Percentiles rank a stretch among this genome's conserved stretches.
Evolutionary conservation across 2,797 vertebrate species (phyloP).

Genomic region (Dallia pectoralis): DNA sequence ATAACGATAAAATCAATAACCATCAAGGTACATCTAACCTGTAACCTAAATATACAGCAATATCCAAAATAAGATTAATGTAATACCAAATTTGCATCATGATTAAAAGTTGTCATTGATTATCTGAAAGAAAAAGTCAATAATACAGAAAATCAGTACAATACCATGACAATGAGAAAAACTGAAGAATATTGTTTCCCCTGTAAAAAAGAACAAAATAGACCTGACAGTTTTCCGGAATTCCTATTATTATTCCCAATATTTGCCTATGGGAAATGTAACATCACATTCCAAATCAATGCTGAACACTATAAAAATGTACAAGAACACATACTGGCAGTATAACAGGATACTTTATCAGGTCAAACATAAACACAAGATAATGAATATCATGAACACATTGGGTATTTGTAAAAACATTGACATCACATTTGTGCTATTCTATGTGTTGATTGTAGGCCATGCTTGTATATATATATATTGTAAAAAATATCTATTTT

Average conservation of each 20-base stretch:
- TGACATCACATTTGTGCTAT: background rate
- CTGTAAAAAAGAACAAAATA: background rate
- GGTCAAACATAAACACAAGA: background rate
- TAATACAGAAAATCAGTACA: background rate
- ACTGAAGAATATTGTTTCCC: background rate
- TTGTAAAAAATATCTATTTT: background rate
- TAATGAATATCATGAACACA: conserved; percentile 6
- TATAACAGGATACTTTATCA: conserved; percentile 1
- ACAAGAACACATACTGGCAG: background rate
- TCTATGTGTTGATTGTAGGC: background rate
- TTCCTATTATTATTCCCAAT: background rate
- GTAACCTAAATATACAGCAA: conserved; percentile 35
- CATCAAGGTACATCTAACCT: conserved; percentile 46
- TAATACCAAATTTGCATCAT: conserved; percentile 39
- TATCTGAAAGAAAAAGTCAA: conserved; percentile 24
- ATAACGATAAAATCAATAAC: conserved; percentile 36
- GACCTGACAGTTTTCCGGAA: background rate
- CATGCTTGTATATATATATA: too few relatives aligned
- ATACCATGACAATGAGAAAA: conserved; percentile 9
- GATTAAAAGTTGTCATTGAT: conserved; percentile 29
- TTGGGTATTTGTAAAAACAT: conserved; percentile 19
- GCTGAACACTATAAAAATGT: background rate
- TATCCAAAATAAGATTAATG: conserved; percentile 40
- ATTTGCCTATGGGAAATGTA: background rate
- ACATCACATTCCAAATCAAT: conserved; percentile 3